A percentile compares a stretch with the other conserved stretches of the same genome.
Conservation (phyloP, 2,113 vertebrate genomes). For the Irena cyanogastra region DNA sequence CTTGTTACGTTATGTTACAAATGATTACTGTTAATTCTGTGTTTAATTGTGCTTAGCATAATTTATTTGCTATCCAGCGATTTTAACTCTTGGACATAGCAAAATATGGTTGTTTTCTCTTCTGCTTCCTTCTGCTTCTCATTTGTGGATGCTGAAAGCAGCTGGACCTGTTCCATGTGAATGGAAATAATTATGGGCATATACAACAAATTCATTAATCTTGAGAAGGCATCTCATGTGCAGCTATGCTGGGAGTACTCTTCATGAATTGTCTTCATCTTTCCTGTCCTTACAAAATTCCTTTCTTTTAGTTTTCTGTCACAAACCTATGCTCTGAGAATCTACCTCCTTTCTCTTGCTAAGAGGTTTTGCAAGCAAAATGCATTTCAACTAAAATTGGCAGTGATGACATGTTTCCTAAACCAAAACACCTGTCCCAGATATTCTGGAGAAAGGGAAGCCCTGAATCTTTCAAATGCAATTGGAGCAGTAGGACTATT, state of each 20-base stretch:
- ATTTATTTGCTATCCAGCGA: conserved; percentile 48
- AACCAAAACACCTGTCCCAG: background rate
- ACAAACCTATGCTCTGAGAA: background rate
- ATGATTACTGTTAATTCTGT: conserved; percentile 58
- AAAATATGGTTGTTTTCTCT: conserved; percentile 52
- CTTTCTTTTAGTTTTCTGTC: background rate
- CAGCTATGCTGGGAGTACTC: background rate
- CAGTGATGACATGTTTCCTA: background rate
- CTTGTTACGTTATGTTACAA: conserved; percentile 57
- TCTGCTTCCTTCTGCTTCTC: conserved; percentile 51
- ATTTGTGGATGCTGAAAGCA: conserved; percentile 61
- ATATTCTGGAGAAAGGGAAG: background rate
- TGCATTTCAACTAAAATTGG: background rate
- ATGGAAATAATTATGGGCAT: conserved; percentile 49
- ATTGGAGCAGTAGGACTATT: background rate
- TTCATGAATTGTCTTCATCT: background rate
- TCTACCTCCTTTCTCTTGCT: background rate
- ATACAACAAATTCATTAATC: conserved; percentile 32
- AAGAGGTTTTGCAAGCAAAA: background rate
- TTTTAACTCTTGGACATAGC: conserved; percentile 55
- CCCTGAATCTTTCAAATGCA: background rate
- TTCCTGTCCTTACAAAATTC: background rate
- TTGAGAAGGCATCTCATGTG: background rate
- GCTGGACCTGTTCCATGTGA: conserved; percentile 61
- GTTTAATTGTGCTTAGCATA: conserved; percentile 64